Evolutionary conservation across 2,888 invertebrate genomes (phyloP).

Genomic region (Holacanthella duospinosa): DNA sequence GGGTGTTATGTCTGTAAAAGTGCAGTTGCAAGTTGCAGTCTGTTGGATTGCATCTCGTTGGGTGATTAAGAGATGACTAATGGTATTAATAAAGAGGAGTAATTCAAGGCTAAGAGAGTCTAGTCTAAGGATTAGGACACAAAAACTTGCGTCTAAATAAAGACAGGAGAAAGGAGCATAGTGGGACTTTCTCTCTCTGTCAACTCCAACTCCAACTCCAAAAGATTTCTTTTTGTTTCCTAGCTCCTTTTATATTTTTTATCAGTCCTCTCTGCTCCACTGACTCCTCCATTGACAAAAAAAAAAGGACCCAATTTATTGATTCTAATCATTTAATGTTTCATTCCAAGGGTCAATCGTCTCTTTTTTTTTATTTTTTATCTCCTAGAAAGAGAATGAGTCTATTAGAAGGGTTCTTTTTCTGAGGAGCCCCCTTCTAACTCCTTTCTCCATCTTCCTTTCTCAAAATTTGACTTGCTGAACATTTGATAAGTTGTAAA

Average conservation of each 20-base stretch:
- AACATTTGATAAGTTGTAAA: too few relatives aligned
- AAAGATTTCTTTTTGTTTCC: not conserved
- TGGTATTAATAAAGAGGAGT: not conserved
- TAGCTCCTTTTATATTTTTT: slow-evolving; percentile 16
- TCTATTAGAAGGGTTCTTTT: not conserved
- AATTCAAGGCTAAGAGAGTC: too few relatives aligned
- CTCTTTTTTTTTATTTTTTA: not conserved
- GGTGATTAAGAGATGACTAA: slow-evolving; percentile 1
- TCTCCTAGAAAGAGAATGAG: not conserved
- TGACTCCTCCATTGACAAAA: slow-evolving; percentile 30
- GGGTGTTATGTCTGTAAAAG: too few relatives aligned
- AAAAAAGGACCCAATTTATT: slow-evolving; percentile 10
- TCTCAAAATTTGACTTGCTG: not conserved
- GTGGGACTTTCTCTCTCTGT: not conserved
- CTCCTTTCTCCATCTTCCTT: not conserved
- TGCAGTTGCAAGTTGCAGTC: not conserved
- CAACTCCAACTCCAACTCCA: too few relatives aligned
- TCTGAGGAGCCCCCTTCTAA: not conserved
- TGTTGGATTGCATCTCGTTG: not conserved
- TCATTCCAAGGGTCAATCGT: slow-evolving; percentile 9
- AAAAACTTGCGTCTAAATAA: not conserved
- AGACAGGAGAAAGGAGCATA: not conserved
- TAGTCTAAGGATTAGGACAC: too few relatives aligned
- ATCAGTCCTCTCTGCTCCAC: slow-evolving; percentile 37
- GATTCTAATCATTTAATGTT: slow-evolving; percentile 39